Evolutionary conservation across 2,888 invertebrate species (phyloP), one percentile per base, ranked within the genome.

Genomic region (Drosophila suboccidentalis): DNA sequence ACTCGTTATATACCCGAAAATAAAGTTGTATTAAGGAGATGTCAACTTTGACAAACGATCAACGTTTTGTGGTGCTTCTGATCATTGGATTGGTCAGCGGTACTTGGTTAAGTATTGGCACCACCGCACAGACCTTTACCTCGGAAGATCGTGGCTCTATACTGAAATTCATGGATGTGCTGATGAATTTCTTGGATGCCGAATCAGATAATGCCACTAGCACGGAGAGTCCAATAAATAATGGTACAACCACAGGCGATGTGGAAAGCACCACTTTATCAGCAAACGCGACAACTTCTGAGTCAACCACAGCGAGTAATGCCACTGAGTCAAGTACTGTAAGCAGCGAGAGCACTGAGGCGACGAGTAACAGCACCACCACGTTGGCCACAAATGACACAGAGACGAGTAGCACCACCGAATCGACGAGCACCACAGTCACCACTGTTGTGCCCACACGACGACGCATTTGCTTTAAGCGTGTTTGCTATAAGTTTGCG

Each of bases 401-500:
- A 26, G 38, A 26, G 10, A 15, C 51, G 38, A 39, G 15, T 8
- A 58, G 61, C 26, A 50, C 49, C 43, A 51, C 36, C 11, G 38
- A 19, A 5, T 46, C 44, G 34, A 38, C 32, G 15, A 36, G 17
- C 59, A 55, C 5, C 15, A 32, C 34, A n/a, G 36, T 47, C 62
- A 22, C 32, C 44, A 46, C 36, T 36, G 54, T 61, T 3, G 57
- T 36, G 6, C 19, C 43, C 2, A 26, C 17, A 11, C 49, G 54
- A 17, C 59, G 54, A 2, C 75, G 80, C n/a, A 75, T 84, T 43
- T 87, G 87, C 60, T 87, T 89, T 19, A 89, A 83, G 51, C 75
- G 89, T 0, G 59, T 75, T 3, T 87, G 89, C 46, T 87, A 82
- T 22, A 87, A 87, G 50, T 89, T 87, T 15, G 50, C n/a, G 5